phyloP scores from a whole-genome alignment of 2,797 vertebrate genomes.

The Mormyrops attenuatus region DNA sequence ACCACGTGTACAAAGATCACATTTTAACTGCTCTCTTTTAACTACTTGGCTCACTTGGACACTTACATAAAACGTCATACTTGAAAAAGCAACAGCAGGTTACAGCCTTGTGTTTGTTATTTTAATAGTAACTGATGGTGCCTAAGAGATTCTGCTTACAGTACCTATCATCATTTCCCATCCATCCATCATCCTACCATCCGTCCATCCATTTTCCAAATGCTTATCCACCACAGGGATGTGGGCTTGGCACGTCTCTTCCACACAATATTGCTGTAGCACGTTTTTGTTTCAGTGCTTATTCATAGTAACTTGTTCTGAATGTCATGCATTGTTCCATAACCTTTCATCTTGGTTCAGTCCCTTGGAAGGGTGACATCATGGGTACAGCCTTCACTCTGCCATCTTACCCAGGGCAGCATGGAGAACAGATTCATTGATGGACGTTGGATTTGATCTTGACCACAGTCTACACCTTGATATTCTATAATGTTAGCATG shows the following conservation, averaged over 20 bases:
- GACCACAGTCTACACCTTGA: neutral
- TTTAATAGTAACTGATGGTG: neutral
- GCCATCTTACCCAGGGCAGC: neutral
- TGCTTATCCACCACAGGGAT: neutral
- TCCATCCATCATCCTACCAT: neutral
- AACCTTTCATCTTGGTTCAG: neutral
- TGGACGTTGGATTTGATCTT: neutral
- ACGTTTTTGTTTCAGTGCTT: neutral
- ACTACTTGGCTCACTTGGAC: neutral
- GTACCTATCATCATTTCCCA: neutral
- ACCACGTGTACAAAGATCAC: neutral
- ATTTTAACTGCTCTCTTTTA: neutral
- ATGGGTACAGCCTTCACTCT: neutral
- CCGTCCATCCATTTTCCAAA: neutral
- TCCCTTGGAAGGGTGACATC: neutral
- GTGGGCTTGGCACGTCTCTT: neutral
- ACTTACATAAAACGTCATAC: neutral
- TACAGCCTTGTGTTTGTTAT: neutral
- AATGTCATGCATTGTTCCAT: neutral
- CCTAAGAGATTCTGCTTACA: neutral
- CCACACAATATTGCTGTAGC: neutral
- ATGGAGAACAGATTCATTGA: neutral
- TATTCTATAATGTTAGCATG: neutral
- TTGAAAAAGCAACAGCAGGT: neutral
- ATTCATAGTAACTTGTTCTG: neutral